phyloP scores from a whole-genome alignment of 2,888 invertebrate species.

The Artemia sinica region DNA sequence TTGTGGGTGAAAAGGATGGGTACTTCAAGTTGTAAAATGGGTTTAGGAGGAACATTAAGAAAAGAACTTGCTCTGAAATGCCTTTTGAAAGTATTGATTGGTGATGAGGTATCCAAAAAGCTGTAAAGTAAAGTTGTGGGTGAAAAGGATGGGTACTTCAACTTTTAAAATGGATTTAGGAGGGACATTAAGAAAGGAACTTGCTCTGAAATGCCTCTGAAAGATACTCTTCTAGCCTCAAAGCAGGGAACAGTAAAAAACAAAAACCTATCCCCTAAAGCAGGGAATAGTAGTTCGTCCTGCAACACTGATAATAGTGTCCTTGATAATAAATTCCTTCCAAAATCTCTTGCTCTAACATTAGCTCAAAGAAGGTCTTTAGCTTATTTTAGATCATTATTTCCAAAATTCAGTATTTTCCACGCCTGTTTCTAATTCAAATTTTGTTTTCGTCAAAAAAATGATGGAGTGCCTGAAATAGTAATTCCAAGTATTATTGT shows the following conservation, averaged over 20 bases:
- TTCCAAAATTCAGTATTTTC: neutral
- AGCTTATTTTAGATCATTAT: neutral
- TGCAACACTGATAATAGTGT: conserved; percentile 11
- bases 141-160: no score
- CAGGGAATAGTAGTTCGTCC: conserved; percentile 18
- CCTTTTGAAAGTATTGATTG: no score
- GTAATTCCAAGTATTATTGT: neutral
- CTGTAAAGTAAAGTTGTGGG: no score
- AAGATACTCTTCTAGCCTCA: conserved; percentile 35
- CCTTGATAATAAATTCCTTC: neutral
- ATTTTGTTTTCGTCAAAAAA: neutral
- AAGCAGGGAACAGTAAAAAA: neutral
- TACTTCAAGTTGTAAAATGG: no score
- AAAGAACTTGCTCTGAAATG: no score
- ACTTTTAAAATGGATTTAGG: no score
- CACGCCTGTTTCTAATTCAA: neutral
- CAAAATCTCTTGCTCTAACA: neutral
- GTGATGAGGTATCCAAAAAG: no score
- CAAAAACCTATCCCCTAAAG: conserved; percentile 1
- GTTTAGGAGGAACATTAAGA: no score
- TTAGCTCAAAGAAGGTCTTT: neutral
- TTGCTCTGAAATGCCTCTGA: no score
- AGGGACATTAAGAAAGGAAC: no score
- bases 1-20: no score
- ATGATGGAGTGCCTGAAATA: conserved; percentile 3